Percentiles rank a stretch among this genome's conserved stretches.
phyloP scores from a whole-genome alignment of 2,113 vertebrate species.

The Eonycteris spelaea region DNA sequence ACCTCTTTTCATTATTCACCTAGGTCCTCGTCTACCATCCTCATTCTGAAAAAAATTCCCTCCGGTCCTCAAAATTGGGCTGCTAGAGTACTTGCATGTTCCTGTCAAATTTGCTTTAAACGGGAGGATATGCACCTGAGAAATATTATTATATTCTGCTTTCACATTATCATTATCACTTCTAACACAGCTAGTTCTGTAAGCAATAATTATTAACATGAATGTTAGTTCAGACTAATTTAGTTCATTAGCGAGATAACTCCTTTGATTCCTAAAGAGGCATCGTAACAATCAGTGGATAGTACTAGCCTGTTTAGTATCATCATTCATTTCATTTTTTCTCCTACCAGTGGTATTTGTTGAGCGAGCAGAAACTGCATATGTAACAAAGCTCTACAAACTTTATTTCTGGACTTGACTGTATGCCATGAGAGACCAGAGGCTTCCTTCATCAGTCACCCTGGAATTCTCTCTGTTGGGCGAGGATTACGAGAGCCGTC shows the following conservation, averaged over 20 bases:
- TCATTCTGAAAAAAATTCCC: conserved; percentile 1
- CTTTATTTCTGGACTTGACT: conserved; percentile 49
- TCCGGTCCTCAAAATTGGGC: background rate
- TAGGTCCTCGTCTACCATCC: conserved; percentile 27
- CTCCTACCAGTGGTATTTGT: conserved; percentile 47
- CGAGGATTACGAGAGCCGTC: conserved; percentile 78
- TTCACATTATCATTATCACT: conserved; percentile 61
- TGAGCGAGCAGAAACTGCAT: conserved; percentile 55
- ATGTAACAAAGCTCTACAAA: conserved; percentile 15
- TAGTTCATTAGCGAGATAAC: conserved; percentile 70
- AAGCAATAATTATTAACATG: conserved; percentile 70
- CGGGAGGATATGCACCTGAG: conserved; percentile 50
- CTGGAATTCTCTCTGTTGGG: conserved; percentile 68
- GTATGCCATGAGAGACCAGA: conserved; percentile 50
- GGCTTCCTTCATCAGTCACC: conserved; percentile 62
- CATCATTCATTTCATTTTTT: conserved; percentile 30
- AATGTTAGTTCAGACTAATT: conserved; percentile 70
- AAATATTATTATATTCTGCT: conserved; percentile 64
- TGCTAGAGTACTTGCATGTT: background rate
- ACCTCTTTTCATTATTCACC: conserved; percentile 53
- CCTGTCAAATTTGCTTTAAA: conserved; percentile 47
- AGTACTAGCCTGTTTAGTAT: conserved; percentile 3
- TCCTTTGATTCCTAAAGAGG: conserved; percentile 65
- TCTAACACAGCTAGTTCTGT: conserved; percentile 61
- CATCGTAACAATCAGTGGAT: conserved; percentile 57